Percentiles rank a stretch among this genome's conserved stretches.
phyloP scores from a whole-genome alignment of 1,140 invertebrate genomes.

The Pantala flavescens region DNA sequence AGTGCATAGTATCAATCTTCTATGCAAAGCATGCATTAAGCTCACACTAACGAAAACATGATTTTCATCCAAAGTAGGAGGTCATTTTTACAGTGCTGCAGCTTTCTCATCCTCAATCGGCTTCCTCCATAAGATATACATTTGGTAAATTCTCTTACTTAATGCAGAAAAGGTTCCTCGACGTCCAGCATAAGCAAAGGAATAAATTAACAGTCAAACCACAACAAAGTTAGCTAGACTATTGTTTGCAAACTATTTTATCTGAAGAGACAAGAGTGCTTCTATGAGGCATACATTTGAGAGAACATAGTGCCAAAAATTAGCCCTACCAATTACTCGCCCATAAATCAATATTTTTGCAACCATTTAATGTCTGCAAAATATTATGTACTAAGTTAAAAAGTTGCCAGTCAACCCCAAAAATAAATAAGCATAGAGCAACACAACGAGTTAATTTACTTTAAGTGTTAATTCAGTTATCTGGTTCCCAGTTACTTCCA shows the following conservation, averaged over 20 bases:
- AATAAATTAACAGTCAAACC: neutral
- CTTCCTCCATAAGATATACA: neutral
- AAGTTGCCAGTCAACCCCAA: neutral
- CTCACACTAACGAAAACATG: neutral
- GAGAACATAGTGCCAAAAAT: neutral
- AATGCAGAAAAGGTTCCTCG: neutral
- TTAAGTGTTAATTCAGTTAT: too few relatives aligned
- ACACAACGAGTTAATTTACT: neutral
- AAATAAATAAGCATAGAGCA: neutral
- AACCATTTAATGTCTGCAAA: neutral
- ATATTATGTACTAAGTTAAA: neutral
- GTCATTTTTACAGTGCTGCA: neutral
- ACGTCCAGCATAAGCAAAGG: neutral
- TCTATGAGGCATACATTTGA: neutral
- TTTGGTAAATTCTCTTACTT: slow-evolving; percentile 7
- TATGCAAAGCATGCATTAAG: neutral
- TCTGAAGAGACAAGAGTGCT: neutral
- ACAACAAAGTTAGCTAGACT: neutral
- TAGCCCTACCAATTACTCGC: neutral
- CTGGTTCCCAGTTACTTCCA: too few relatives aligned
- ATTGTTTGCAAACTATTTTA: slow-evolving; percentile 8
- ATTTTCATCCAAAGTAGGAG: neutral
- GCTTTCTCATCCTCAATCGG: neutral
- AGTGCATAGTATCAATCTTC: neutral
- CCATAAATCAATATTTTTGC: neutral